Conservation (phyloP, 2,113 vertebrate genomes). For the Panthera tigris region DNA sequence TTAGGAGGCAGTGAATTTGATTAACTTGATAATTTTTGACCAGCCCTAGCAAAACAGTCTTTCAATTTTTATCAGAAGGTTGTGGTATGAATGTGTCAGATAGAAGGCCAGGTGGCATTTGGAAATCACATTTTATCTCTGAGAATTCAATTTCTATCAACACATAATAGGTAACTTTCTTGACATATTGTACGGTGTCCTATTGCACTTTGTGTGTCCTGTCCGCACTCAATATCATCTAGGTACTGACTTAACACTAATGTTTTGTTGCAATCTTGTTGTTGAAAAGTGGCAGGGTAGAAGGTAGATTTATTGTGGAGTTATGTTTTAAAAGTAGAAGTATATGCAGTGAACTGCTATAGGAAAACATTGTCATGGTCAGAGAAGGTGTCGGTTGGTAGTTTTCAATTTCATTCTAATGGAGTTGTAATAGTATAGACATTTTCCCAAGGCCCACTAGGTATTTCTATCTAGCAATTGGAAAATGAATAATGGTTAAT, state of each 20-base stretch:
- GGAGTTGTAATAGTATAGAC: neutral
- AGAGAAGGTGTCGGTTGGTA: neutral
- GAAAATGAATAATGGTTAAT: neutral
- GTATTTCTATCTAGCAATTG: neutral
- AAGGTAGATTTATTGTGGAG: neutral
- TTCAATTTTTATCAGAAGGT: constrained; percentile 56
- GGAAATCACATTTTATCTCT: constrained; percentile 57
- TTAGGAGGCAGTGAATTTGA: neutral
- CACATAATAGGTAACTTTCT: constrained; percentile 28
- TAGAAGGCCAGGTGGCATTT: constrained; percentile 39
- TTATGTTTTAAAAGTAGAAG: neutral
- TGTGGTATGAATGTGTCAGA: constrained; percentile 33
- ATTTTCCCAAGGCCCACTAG: constrained; percentile 34
- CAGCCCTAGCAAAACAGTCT: neutral
- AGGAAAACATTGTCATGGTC: neutral
- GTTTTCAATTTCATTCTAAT: constrained; percentile 57
- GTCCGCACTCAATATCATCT: neutral
- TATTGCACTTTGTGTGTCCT: neutral
- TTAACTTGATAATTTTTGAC: constrained; percentile 33
- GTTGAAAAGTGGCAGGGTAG: neutral
- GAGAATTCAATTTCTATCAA: constrained; percentile 59
- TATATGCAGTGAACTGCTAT: neutral
- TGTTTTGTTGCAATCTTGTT: constrained; percentile 24
- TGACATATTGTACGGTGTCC: constrained; percentile 10
- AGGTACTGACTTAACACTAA: neutral